Evolutionary conservation across 2,888 invertebrate genomes (phyloP).

Genomic region (Cylloceria caligata): DNA sequence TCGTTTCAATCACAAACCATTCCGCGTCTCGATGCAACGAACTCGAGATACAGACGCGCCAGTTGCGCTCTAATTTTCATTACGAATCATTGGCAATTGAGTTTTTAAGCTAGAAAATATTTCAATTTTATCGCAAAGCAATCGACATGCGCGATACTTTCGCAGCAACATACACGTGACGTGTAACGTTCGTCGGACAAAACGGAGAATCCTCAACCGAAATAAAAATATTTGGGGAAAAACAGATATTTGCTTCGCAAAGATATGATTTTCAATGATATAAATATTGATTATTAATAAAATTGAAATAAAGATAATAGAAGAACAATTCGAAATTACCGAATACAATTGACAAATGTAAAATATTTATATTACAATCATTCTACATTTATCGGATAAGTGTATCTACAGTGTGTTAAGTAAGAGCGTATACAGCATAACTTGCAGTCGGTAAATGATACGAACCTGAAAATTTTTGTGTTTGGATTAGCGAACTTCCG

Average conservation of each 20-base stretch:
- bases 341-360: background rate
- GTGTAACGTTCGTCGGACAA: background rate
- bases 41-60: background rate
- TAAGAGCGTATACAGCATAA: too few relatives aligned
- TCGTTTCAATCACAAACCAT: slow-evolving; percentile 46
- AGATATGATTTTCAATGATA: too few relatives aligned
- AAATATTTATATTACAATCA: background rate
- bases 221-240: background rate
- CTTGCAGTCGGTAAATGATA: too few relatives aligned
- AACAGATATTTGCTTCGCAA: too few relatives aligned
- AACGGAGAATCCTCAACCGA: background rate
- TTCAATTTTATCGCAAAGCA: background rate
- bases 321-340: background rate
- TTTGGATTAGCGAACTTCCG: too few relatives aligned
- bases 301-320: too few relatives aligned
- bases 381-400: too few relatives aligned
- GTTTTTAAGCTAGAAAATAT: background rate
- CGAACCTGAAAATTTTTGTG: too few relatives aligned
- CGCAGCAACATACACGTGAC: background rate
- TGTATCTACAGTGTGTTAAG: too few relatives aligned
- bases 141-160: slow-evolving; percentile 7
- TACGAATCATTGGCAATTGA: slow-evolving; percentile 14
- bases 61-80: slow-evolving; percentile 1
- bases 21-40: slow-evolving; percentile 17
- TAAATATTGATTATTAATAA: too few relatives aligned